Evolutionary conservation across 2,113 vertebrate genomes (phyloP), one percentile per base, ranked within the genome.

Genomic region (Cariama cristata): DNA sequence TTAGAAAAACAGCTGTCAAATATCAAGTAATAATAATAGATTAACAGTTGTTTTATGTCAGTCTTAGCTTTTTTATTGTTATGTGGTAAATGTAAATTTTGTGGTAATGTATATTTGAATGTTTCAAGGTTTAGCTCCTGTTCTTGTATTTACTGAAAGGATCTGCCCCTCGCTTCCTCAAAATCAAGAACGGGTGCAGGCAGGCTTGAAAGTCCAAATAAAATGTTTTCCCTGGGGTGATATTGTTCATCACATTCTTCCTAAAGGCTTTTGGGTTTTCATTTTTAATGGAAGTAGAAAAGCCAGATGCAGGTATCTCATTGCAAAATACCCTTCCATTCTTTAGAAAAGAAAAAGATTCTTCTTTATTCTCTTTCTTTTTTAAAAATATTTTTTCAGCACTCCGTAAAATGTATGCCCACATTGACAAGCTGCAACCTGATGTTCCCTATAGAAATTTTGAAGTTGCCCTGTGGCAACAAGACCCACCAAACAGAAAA

Each of bases 211-310:
- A 85, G 66, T 82, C 56, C 44, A 88, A 85, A 93, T 79, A 49
- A 90, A 88, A 92, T 92, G 53, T 92, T 80, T 93, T 72, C 47
- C 81, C 66, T 69, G 35, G 17, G 55, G 91, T 63, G 67, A 2
- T 94, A 58, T 38, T 77, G 59, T 94, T 92, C 79, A 84, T 77
- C 55, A 40, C 72, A 67, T 95, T 92, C 83, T 96, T 96, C 79
- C 72, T 86, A 74, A 81, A 94, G 86, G 63, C 50, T 92, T 93
- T 92, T 49, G 56, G 35, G 30, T 76, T 92, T 96, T 85, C 3
- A 3, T 94, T 94, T 80, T 89, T 45, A 94, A 80, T 86, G 68
- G 72, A 86, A 92, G 76, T 69, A 79, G 49, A 79, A 83, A 67
- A 92, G 49, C 52, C 81, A 92, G 94, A 90, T 94, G 79, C 71